Percentiles rank a stretch among this genome's conserved stretches.
Evolutionary conservation across 53 echinoderm and acorn worm species (phyloP).

Genomic region (Zoroaster sp.): DNA sequence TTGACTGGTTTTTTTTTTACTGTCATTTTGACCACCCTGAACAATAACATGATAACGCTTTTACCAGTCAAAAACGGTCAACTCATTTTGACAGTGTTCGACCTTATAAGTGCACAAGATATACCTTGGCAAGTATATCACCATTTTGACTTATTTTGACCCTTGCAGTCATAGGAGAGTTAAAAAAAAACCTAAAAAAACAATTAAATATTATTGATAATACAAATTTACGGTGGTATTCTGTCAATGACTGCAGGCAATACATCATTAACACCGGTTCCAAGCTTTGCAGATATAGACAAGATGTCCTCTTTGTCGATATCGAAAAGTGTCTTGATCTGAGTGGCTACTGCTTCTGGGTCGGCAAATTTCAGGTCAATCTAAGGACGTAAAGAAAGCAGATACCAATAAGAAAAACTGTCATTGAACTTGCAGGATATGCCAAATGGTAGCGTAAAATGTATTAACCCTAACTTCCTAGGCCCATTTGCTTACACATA

Average conservation of each 20-base stretch:
- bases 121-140: too few species aligned
- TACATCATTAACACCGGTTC: constrained; percentile 73
- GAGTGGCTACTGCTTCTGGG: constrained; percentile 77
- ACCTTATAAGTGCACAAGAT: too few species aligned
- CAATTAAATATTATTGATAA: background rate
- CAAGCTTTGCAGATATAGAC: constrained; percentile 86
- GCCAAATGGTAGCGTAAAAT: too few species aligned
- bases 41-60: too few species aligned
- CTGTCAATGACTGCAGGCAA: constrained; percentile 77
- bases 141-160: too few species aligned
- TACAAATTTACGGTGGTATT: constrained; percentile 75
- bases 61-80: too few species aligned
- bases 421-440: background rate
- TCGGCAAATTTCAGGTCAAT: constrained; percentile 94
- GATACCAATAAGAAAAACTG: background rate
- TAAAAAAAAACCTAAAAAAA: too few species aligned
- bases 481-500: background rate
- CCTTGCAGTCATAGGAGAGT: background rate
- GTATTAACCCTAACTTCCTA: background rate
- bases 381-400: constrained; percentile 5
- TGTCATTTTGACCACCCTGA: too few species aligned
- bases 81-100: too few species aligned
- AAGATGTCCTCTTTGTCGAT: constrained; percentile 72
- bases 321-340: constrained; percentile 92
- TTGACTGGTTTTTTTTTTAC: too few species aligned